Evolutionary conservation across 1,140 invertebrate species (phyloP).

Genomic region (Caligus rogercresseyi): DNA sequence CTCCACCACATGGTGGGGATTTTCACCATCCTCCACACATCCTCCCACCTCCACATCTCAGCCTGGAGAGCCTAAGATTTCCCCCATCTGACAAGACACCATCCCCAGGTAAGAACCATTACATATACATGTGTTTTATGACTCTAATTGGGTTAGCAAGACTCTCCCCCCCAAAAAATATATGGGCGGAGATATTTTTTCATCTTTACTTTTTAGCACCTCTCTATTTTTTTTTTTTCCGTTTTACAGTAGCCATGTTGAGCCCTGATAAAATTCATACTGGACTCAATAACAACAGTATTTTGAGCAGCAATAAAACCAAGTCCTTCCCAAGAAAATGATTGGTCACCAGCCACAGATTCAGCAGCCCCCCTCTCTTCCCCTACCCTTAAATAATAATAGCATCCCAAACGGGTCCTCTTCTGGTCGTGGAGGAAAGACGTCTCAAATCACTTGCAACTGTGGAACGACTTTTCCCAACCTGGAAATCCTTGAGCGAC

Average conservation of each 20-base stretch:
- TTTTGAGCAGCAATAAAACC: not conserved
- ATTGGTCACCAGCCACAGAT: not conserved
- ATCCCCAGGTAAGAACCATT: not conserved
- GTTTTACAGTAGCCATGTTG: no score
- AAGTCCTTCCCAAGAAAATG: not conserved
- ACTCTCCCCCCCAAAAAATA: no score
- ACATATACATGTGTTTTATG: not conserved
- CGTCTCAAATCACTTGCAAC: conserved; percentile 19
- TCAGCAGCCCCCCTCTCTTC: not conserved
- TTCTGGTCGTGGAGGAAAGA: not conserved
- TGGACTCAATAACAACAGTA: not conserved
- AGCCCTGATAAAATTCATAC: not conserved
- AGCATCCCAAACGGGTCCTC: no score
- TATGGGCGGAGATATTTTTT: not conserved
- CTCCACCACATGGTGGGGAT: not conserved
- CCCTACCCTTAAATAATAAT: no score
- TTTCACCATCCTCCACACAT: not conserved
- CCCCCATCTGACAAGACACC: not conserved
- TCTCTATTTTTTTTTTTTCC: no score
- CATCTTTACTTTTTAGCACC: no score
- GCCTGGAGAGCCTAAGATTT: not conserved
- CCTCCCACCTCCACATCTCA: not conserved
- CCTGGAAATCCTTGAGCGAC: conserved; percentile 12
- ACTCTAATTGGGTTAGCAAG: not conserved
- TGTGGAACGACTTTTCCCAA: conserved; percentile 11